These are phyloP conservation scores for Lycophotia porphyrea DNA, from an alignment of 2,888 invertebrate species.

Conservation along the genomic window DNA sequence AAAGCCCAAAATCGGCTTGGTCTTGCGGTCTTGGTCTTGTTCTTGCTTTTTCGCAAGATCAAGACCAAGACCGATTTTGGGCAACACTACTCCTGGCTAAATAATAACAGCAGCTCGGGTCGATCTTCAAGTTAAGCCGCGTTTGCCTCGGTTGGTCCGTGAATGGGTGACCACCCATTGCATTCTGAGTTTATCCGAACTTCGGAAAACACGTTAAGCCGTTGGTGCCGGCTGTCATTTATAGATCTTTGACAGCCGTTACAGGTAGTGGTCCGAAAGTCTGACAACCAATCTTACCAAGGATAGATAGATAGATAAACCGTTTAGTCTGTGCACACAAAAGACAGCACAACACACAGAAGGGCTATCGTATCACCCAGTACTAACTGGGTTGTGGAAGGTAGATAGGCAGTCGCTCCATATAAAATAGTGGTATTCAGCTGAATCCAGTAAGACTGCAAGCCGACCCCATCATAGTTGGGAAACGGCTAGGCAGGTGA, in stretches of 20 bases:
- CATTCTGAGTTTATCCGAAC: neutral
- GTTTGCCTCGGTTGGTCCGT: neutral
- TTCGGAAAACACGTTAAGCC: neutral
- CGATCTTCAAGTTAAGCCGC: neutral
- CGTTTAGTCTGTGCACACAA: too few relatives aligned
- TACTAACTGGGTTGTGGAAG: neutral
- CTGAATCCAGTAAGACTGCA: neutral
- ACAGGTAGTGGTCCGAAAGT: neutral
- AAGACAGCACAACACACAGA: too few relatives aligned
- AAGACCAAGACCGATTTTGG: too few relatives aligned
- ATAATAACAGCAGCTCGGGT: neutral
- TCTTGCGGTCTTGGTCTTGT: too few relatives aligned
- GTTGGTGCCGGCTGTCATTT: neutral
- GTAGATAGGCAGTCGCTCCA: neutral
- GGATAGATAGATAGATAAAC: too few relatives aligned
- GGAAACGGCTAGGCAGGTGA: neutral
- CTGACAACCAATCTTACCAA: neutral
- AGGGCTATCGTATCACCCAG: neutral
- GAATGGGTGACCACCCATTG: neutral
- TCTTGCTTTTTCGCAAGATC: too few relatives aligned
- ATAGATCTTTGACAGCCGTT: neutral
- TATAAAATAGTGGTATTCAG: neutral
- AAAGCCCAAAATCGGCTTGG: too few relatives aligned
- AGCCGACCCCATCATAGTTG: neutral
- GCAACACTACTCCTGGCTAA: neutral